Evolutionary conservation across 2,888 invertebrate genomes (phyloP).

Genomic region (Heterodera filipjevi): DNA sequence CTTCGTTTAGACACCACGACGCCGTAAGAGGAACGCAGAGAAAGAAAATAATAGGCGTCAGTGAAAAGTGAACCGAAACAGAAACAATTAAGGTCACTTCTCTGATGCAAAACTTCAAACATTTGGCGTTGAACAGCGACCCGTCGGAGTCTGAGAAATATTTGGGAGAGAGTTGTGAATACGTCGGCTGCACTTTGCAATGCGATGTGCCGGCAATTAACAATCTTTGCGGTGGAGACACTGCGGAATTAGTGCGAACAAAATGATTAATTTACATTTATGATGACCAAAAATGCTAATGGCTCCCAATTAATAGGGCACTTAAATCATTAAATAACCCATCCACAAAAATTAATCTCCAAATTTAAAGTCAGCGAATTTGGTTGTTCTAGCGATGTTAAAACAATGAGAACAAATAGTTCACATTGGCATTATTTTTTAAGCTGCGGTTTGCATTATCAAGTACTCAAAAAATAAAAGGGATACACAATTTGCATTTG

Average conservation of each 20-base stretch:
- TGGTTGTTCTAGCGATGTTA: no score
- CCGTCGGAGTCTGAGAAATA: constrained; percentile 58
- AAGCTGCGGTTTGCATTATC: no score
- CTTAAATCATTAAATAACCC: no score
- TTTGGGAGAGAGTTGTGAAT: constrained; percentile 60
- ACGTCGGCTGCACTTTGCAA: constrained; percentile 62
- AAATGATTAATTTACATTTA: no score
- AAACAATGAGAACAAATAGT: no score
- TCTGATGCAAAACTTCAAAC: constrained; percentile 49
- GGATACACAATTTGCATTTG: no score
- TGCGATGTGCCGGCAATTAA: constrained; percentile 62
- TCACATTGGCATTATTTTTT: no score
- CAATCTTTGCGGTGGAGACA: constrained; percentile 56
- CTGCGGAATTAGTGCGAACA: constrained; percentile 51
- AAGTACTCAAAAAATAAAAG: no score
- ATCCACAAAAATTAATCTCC: no score
- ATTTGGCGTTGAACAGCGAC: constrained; percentile 59
- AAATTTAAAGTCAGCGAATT: no score
- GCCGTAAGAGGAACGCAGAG: not conserved
- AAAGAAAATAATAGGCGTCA: not conserved
- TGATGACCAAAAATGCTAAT: no score
- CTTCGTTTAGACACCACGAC: not conserved
- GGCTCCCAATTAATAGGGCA: no score
- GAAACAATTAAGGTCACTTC: constrained; percentile 46
- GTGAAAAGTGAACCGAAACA: not conserved